Conservation (phyloP, 2,797 vertebrate genomes). For the Microctenopoma stevenorrisi region DNA sequence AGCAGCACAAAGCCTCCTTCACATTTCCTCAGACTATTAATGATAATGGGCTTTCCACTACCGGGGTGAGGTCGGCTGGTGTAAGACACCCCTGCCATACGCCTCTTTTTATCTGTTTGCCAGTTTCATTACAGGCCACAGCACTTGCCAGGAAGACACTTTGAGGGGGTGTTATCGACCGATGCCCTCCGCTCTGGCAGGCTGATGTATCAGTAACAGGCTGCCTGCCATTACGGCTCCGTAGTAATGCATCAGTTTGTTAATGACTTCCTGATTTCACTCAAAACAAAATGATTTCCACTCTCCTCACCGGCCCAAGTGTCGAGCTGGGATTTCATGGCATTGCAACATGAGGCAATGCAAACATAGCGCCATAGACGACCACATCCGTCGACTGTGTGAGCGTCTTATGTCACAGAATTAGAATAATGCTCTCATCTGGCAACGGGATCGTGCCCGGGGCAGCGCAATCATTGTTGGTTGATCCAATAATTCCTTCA, state of each 20-base stretch:
- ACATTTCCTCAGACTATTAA: conserved; percentile 70
- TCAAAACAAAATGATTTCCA: conserved; percentile 56
- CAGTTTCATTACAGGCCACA: conserved; percentile 56
- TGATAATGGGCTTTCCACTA: conserved; percentile 70
- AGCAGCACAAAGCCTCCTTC: conserved; percentile 68
- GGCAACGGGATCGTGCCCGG: no score
- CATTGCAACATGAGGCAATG: neutral
- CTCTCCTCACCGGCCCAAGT: conserved; percentile 33
- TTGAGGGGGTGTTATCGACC: conserved; percentile 60
- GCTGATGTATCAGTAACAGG: conserved; percentile 56
- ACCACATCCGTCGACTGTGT: conserved; percentile 28
- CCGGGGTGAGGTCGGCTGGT: conserved; percentile 44
- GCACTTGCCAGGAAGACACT: conserved; percentile 60
- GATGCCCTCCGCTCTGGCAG: conserved; percentile 41
- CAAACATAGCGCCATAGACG: conserved; percentile 14
- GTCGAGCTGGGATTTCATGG: conserved; percentile 38
- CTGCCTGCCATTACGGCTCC: conserved; percentile 46
- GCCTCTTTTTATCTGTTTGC: conserved; percentile 38
- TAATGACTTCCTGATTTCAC: conserved; percentile 66
- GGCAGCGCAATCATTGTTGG: no score
- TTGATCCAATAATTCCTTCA: no score
- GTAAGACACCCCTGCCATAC: conserved; percentile 37
- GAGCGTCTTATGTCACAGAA: conserved; percentile 7
- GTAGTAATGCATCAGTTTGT: conserved; percentile 57
- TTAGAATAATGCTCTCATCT: neutral